Conservation (phyloP, 1,140 invertebrate species). For the Parasteatoda tepidariorum region DNA sequence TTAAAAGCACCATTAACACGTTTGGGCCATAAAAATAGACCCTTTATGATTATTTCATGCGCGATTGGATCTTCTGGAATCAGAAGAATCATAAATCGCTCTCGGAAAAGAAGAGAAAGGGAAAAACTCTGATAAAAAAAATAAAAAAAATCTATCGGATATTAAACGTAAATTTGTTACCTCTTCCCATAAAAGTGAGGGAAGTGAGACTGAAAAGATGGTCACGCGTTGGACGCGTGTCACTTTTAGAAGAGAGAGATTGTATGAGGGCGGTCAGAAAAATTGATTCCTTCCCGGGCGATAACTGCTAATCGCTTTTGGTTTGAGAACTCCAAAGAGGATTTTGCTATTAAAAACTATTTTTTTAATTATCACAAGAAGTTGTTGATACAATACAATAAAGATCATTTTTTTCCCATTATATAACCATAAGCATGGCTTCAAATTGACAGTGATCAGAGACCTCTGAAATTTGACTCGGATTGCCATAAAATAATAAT, state of each 20-base stretch:
- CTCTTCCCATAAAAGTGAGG: neutral
- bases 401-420: no score
- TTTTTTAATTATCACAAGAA: no score
- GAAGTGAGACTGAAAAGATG: neutral
- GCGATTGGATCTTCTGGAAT: neutral
- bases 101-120: neutral
- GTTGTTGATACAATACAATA: neutral
- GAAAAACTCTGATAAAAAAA: neutral
- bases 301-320: neutral
- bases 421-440: no score
- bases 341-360: neutral
- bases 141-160: constrained; percentile 12
- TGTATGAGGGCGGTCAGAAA: neutral
- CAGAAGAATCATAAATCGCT: neutral
- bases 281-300: neutral
- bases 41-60: constrained; percentile 24
- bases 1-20: neutral
- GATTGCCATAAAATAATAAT: no score
- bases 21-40: neutral
- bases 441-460: no score
- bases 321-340: neutral
- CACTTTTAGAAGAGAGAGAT: neutral
- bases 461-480: no score
- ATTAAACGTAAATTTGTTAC: constrained; percentile 45
- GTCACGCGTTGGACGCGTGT: constrained; percentile 2